phyloP scores from a whole-genome alignment of 2,888 invertebrate species.

The Apamea sordens region DNA sequence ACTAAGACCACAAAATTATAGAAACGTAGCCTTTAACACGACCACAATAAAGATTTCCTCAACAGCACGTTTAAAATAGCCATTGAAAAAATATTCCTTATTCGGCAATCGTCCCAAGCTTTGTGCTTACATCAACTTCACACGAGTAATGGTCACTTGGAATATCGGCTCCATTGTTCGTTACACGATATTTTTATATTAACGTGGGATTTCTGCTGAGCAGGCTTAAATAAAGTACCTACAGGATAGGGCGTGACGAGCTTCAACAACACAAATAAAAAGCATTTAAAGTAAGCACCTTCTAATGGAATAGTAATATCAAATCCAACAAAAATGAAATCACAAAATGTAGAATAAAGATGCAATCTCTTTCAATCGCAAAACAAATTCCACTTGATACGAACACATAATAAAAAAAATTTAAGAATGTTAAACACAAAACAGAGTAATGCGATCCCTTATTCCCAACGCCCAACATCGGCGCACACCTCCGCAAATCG shows the following conservation, averaged over 20 bases:
- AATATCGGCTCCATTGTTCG: conserved; percentile 78
- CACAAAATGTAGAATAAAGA: conserved; percentile 32
- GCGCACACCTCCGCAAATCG: conserved; percentile 89
- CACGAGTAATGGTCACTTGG: conserved; percentile 78
- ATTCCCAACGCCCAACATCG: conserved; percentile 81
- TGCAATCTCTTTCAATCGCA: conserved; percentile 58
- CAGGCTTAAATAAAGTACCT: conserved; percentile 60
- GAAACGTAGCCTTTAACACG: conserved; percentile 46
- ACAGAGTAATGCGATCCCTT: conserved; percentile 83
- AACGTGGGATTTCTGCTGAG: conserved; percentile 68
- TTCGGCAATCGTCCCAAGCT: conserved; percentile 69
- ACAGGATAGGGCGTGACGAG: conserved; percentile 63
- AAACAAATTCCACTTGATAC: conserved; percentile 71
- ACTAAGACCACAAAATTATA: conserved; percentile 10
- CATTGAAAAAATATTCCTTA: conserved; percentile 67
- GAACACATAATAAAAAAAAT: conserved; percentile 71
- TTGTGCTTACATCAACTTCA: conserved; percentile 76
- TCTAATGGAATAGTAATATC: conserved; percentile 10
- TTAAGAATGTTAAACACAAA: conserved; percentile 82
- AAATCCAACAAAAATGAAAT: conserved; percentile 23
- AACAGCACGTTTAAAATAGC: conserved; percentile 41
- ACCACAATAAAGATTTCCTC: conserved; percentile 41
- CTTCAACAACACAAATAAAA: conserved; percentile 15
- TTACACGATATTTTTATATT: conserved; percentile 70
- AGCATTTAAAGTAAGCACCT: conserved; percentile 20